A percentile compares a stretch with the other conserved stretches of the same genome.
phyloP scores from a whole-genome alignment of 2,797 vertebrate genomes.

The Notoglanidium macrostoma region DNA sequence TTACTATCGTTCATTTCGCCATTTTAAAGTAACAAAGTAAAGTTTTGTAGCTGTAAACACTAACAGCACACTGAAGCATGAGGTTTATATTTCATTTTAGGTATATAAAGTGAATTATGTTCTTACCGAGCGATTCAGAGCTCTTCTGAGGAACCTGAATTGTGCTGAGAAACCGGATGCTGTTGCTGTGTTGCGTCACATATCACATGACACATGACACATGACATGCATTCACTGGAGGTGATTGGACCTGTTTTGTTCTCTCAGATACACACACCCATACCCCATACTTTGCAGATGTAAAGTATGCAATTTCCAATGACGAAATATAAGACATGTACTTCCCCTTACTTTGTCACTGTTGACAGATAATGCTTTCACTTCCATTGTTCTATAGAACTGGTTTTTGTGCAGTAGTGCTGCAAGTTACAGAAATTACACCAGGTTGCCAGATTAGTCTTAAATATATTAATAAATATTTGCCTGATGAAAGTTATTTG shows the following conservation, averaged over 20 bases:
- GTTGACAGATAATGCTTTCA: not conserved
- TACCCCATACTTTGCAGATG: no score
- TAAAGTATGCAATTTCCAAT: no score
- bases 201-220: not conserved
- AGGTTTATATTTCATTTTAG: not conserved
- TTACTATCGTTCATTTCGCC: not conserved
- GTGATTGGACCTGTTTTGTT: not conserved
- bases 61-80: not conserved
- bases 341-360: not conserved
- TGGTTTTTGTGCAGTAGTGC: no score
- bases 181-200: not conserved
- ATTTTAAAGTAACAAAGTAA: not conserved
- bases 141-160: not conserved
- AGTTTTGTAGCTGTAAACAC: not conserved
- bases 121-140: not conserved
- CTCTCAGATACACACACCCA: not conserved
- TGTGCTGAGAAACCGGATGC: not conserved
- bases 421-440: not conserved
- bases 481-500: not conserved
- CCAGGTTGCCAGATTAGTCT: not conserved
- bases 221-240: not conserved
- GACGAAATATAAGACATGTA: not conserved
- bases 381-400: not conserved
- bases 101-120: not conserved
- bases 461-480: not conserved